Percentiles rank a stretch among this genome's conserved stretches.
Conservation (phyloP, 2,888 invertebrate species). For the Sympetrum striolatum region DNA sequence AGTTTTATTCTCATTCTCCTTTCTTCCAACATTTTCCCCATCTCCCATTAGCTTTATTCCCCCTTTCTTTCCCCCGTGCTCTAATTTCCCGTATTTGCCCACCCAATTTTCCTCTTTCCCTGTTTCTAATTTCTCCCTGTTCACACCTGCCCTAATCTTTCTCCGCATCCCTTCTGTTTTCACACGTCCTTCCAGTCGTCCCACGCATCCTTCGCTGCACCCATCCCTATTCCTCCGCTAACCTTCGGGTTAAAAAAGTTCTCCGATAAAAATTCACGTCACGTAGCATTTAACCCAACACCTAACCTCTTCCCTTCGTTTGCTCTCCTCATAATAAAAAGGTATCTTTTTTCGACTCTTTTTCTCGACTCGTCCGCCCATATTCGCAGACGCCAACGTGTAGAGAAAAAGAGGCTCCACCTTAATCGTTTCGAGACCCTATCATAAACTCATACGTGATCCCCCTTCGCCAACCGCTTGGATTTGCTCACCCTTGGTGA, state of each 20-base stretch:
- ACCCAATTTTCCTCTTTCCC: not conserved
- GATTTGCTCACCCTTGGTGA: not conserved
- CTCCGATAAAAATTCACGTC: not conserved
- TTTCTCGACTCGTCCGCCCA: not conserved
- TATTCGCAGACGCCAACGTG: not conserved
- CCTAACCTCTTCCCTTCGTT: not conserved
- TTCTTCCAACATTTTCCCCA: not conserved
- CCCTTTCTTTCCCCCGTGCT: not conserved
- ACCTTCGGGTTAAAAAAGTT: not conserved
- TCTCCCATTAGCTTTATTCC: not conserved
- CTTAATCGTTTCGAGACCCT: not conserved
- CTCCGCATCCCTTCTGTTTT: not conserved
- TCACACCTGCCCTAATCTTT: not conserved
- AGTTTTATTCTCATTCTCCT: not conserved
- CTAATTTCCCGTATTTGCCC: not conserved
- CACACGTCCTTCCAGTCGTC: not conserved
- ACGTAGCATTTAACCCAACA: not conserved
- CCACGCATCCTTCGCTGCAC: not conserved
- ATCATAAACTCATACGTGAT: not conserved
- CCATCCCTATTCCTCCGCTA: not conserved
- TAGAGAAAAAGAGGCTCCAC: not conserved
- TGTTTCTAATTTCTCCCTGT: not conserved
- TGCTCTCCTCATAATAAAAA: not conserved
- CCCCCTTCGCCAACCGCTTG: not conserved
- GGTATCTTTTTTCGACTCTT: not conserved